Percentiles rank a stretch among this genome's conserved stretches.
phyloP scores from a whole-genome alignment of 2,113 vertebrate genomes.

The Archocentrus centrarchus region DNA sequence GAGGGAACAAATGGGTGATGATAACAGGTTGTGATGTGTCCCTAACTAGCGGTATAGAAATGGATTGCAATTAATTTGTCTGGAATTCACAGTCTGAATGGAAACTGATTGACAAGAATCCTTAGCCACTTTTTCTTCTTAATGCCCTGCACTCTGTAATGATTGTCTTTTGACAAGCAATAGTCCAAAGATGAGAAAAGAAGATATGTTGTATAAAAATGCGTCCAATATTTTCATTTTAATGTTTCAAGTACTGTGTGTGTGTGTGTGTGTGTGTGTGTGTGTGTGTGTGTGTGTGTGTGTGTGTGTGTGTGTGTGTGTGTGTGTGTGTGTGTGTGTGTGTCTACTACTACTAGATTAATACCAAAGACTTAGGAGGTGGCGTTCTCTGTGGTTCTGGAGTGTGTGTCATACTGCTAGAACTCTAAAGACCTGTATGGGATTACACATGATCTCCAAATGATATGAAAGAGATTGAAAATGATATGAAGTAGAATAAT shows the following conservation, averaged over 20 bases:
- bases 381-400: background rate
- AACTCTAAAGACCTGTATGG: background rate
- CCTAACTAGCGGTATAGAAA: constrained; percentile 38
- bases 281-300: too few relatives aligned
- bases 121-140: constrained; percentile 62
- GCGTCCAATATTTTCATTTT: background rate
- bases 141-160: constrained; percentile 69
- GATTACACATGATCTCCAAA: background rate
- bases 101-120: constrained; percentile 68
- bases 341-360: too few relatives aligned
- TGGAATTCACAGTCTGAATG: constrained; percentile 60
- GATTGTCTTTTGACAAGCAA: constrained; percentile 71
- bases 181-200: constrained; percentile 55
- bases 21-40: constrained; percentile 59
- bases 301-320: too few relatives aligned
- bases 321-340: too few relatives aligned
- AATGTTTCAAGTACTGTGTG: background rate
- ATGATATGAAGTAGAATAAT: background rate
- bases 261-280: too few relatives aligned
- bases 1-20: constrained; percentile 52
- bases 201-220: background rate
- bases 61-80: constrained; percentile 65
- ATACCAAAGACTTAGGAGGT: background rate
- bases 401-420: background rate
- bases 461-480: background rate